Conservation (phyloP, 2,888 invertebrate genomes). For the Acleris cristana region DNA sequence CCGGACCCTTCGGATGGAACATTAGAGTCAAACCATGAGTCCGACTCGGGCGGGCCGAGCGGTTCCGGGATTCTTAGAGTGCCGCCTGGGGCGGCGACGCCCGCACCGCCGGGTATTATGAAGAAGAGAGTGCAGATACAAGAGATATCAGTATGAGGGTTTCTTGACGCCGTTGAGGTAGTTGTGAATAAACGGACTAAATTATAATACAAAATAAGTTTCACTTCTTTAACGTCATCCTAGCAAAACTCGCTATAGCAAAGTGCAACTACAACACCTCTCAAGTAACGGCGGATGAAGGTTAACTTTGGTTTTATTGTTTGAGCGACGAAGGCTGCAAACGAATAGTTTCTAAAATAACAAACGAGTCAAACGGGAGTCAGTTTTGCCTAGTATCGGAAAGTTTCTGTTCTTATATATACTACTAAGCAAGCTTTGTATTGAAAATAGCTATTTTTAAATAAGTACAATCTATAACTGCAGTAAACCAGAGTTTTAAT, state of each 20-base stretch:
- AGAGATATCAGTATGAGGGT: slow-evolving; percentile 93
- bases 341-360: too few species aligned
- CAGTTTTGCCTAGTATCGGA: not conserved
- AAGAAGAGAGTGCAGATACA: slow-evolving; percentile 96
- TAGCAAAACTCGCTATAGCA: too few species aligned
- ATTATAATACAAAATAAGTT: slow-evolving; percentile 60
- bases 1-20: slow-evolving; percentile 71
- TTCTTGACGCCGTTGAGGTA: slow-evolving; percentile 70
- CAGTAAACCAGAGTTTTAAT: too few species aligned
- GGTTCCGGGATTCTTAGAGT: slow-evolving; percentile 78
- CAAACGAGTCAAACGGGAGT: not conserved
- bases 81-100: slow-evolving; percentile 71
- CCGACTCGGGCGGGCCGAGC: slow-evolving; percentile 71
- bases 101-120: slow-evolving; percentile 89
- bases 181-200: slow-evolving; percentile 78
- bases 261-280: too few species aligned
- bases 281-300: not conserved
- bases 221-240: not conserved
- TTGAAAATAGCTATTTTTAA: too few species aligned
- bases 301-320: not conserved
- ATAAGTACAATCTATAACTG: too few species aligned
- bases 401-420: not conserved
- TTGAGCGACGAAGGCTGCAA: not conserved
- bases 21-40: slow-evolving; percentile 71
- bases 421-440: not conserved